A percentile compares a stretch with the other conserved stretches of the same genome.
Evolutionary conservation across 2,113 vertebrate species (phyloP).

Genomic region (Formicarius rufipectus): DNA sequence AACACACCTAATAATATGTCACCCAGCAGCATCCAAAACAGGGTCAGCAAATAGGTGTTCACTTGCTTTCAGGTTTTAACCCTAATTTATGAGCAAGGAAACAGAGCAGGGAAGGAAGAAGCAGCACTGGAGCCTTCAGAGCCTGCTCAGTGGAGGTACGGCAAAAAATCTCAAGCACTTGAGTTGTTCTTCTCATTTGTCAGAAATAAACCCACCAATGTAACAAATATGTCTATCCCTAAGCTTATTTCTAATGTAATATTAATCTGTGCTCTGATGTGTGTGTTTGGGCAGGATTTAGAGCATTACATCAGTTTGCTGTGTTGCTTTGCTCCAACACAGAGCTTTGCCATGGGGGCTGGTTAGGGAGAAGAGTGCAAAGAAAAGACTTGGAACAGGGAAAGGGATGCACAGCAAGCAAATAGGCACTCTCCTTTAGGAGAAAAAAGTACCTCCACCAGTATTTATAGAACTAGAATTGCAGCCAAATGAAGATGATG

Average conservation of each 20-base stretch:
- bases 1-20: background rate
- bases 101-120: background rate
- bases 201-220: background rate
- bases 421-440: background rate
- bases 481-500: background rate
- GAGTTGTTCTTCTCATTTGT: background rate
- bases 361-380: background rate
- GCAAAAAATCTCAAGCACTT: background rate
- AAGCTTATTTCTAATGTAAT: conserved; percentile 20
- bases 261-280: background rate
- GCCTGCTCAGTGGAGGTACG: background rate
- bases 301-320: background rate
- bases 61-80: background rate
- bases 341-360: background rate
- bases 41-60: background rate
- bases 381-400: background rate
- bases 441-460: background rate
- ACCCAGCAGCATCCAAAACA: background rate
- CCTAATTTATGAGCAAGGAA: background rate
- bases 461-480: background rate
- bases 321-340: background rate
- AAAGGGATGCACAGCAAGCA: background rate
- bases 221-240: background rate
- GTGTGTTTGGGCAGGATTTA: conserved; percentile 49
- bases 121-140: background rate